phyloP scores from a whole-genome alignment of 2,888 invertebrate species.

The Lymantria dispar region DNA sequence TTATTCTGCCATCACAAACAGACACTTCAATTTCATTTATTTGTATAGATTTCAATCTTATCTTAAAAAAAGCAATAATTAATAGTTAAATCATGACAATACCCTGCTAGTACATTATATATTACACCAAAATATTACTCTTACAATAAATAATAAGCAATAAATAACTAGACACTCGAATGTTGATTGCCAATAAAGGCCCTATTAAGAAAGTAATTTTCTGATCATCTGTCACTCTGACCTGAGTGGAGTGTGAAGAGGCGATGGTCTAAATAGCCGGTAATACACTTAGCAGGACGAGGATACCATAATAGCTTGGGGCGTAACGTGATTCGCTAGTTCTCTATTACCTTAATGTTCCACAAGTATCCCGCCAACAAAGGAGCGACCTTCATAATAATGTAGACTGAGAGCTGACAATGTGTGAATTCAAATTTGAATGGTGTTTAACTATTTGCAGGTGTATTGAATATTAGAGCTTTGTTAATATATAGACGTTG shows the following conservation, averaged over 20 bases:
- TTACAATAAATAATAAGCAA: slow-evolving; percentile 12
- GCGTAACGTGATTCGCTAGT: slow-evolving; percentile 72
- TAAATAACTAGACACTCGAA: slow-evolving; percentile 19
- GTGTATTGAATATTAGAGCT: slow-evolving; percentile 25
- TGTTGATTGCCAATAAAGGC: slow-evolving; percentile 38
- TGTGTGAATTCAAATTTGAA: slow-evolving; percentile 54
- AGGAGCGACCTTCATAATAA: slow-evolving; percentile 64
- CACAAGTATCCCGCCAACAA: slow-evolving; percentile 68
- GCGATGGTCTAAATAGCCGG: slow-evolving; percentile 64
- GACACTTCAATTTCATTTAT: too few relatives aligned
- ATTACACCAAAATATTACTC: background rate
- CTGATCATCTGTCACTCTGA: slow-evolving; percentile 40
- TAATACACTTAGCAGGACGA: slow-evolving; percentile 69
- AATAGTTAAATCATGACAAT: too few relatives aligned
- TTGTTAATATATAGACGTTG: slow-evolving; percentile 28
- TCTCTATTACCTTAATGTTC: slow-evolving; percentile 69
- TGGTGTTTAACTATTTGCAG: slow-evolving; percentile 24
- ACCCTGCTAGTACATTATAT: too few relatives aligned
- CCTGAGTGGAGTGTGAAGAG: slow-evolving; percentile 47
- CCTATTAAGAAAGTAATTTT: slow-evolving; percentile 43
- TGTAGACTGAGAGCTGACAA: slow-evolving; percentile 48
- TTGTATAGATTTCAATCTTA: too few relatives aligned
- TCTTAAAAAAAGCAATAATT: too few relatives aligned
- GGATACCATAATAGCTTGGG: slow-evolving; percentile 59
- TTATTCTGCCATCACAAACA: too few relatives aligned